phyloP scores from a whole-genome alignment of 2,888 invertebrate species.

The Ephialtes manifestator region DNA sequence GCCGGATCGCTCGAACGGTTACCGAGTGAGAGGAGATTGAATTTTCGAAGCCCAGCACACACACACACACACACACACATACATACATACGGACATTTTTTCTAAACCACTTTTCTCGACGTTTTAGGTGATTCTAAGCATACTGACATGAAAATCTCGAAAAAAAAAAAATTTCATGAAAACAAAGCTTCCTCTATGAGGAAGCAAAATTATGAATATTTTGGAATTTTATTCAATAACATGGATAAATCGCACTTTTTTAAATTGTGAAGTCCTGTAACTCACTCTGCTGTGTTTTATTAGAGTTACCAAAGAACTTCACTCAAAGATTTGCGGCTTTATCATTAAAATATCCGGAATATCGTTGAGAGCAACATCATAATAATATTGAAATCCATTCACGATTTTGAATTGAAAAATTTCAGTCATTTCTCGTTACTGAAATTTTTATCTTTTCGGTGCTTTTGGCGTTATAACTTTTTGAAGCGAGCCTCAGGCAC shows the following conservation, averaged over 20 bases:
- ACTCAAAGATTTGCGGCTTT: background rate
- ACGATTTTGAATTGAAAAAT: background rate
- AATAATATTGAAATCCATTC: background rate
- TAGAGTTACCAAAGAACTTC: background rate
- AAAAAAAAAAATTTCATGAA: no score
- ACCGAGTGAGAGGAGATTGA: no score
- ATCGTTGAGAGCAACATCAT: background rate
- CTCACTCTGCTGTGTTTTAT: background rate
- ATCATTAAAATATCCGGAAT: background rate
- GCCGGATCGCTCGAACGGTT: no score
- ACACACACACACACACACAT: no score
- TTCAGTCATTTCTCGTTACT: background rate
- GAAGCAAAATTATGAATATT: no score
- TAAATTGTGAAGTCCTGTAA: background rate
- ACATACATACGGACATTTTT: no score
- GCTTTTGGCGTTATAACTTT: background rate
- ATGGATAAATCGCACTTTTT: background rate
- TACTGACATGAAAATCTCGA: no score
- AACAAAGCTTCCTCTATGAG: no score
- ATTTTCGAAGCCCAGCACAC: no score
- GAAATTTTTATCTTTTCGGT: slow-evolving; percentile 3
- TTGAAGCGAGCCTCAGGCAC: slow-evolving; percentile 1
- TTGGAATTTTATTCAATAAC: no score
- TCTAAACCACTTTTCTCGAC: no score
- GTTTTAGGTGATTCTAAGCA: no score